phyloP scores from a whole-genome alignment of 2,113 vertebrate genomes.

The Tychaedon coryphoeus region DNA sequence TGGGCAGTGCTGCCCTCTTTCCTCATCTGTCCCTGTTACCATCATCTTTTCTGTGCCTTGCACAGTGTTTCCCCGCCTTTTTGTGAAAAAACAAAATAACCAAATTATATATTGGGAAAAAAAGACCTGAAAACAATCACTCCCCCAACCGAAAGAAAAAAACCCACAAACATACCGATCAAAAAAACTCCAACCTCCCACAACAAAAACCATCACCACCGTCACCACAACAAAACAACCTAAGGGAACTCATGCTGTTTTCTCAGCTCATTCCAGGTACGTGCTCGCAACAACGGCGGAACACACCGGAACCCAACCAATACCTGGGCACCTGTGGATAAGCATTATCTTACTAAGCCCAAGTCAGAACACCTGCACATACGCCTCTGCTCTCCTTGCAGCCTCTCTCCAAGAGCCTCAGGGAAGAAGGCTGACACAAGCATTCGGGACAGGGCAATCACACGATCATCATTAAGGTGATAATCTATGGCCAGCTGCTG shows the following conservation, averaged over 20 bases:
- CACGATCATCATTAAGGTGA: not conserved
- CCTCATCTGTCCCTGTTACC: not conserved
- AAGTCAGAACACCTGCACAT: not conserved
- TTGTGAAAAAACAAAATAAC: not conserved
- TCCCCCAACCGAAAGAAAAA: rapidly evolving
- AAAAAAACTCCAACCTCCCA: too few relatives aligned
- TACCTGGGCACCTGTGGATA: not conserved
- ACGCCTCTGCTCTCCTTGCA: not conserved
- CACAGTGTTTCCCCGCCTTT: not conserved
- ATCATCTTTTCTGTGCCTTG: not conserved
- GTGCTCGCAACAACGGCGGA: rapidly evolving
- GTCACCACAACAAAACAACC: not conserved
- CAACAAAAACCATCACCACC: not conserved
- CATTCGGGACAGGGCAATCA: not conserved
- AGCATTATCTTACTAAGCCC: not conserved
- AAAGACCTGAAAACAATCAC: not conserved
- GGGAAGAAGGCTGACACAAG: not conserved
- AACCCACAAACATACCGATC: not conserved
- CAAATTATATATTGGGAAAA: not conserved
- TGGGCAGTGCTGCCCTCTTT: not conserved
- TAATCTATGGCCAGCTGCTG: not conserved
- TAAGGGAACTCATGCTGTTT: not conserved
- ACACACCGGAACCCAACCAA: not conserved
- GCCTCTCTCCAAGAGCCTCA: not conserved
- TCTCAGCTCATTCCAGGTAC: not conserved